Percentiles rank a stretch among this genome's conserved stretches.
phyloP scores from a whole-genome alignment of 2,113 vertebrate genomes.

The Calyptomena viridis region DNA sequence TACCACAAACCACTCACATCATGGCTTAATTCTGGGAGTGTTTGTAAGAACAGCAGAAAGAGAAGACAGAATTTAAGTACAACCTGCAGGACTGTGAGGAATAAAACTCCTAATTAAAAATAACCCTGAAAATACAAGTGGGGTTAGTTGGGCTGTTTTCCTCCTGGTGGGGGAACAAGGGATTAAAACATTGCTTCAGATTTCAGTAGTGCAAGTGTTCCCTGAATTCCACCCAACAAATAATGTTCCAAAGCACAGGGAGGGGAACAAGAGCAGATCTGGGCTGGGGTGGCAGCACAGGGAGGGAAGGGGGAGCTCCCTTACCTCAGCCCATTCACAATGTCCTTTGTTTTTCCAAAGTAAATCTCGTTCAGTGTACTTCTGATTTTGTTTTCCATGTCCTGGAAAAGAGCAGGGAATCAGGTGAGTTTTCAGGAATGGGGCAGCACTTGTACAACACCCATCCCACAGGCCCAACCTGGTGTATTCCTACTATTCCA shows the following conservation, averaged over 20 bases:
- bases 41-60: not conserved
- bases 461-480: not conserved
- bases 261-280: not conserved
- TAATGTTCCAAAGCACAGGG: not conserved
- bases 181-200: not conserved
- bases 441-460: not conserved
- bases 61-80: not conserved
- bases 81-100: not conserved
- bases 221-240: not conserved
- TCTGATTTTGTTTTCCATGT: slow-evolving; percentile 99
- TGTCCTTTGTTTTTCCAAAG: slow-evolving; percentile 99
- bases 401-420: slow-evolving; percentile 66
- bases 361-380: slow-evolving; percentile 99
- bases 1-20: not conserved
- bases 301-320: not conserved
- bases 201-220: not conserved
- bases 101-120: not conserved
- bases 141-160: not conserved
- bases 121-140: not conserved
- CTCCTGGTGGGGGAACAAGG: not conserved
- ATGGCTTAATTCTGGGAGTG: not conserved
- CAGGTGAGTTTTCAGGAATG: not conserved
- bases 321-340: slow-evolving; percentile 98
- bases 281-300: not conserved
- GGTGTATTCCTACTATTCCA: rapidly evolving